Conservation (phyloP, 2,888 invertebrate genomes). For the Trileptium ribeirensis region DNA sequence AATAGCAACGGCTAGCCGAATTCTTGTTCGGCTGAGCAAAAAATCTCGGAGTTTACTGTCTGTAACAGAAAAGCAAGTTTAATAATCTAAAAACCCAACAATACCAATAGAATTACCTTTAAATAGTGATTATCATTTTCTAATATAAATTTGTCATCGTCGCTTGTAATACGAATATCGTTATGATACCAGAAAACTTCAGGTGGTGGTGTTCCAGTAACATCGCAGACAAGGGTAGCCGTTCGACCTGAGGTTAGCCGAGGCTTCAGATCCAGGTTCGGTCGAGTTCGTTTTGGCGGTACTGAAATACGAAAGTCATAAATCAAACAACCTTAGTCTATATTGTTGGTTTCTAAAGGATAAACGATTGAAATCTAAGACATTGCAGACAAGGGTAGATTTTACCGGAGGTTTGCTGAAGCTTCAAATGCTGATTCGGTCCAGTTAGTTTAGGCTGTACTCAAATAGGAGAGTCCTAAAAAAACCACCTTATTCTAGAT, state of each 20-base stretch:
- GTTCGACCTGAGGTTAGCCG: constrained; percentile 57
- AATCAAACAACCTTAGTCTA: no score
- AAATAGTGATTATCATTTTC: neutral
- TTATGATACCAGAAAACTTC: constrained; percentile 55
- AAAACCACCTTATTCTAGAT: no score
- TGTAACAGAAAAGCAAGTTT: neutral
- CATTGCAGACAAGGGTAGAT: no score
- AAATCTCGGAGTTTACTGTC: no score
- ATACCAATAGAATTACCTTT: neutral
- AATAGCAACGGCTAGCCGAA: no score
- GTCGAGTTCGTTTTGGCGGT: constrained; percentile 52
- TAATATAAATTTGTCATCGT: neutral
- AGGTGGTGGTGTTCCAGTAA: constrained; percentile 58
- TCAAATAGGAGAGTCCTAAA: no score
- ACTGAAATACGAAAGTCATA: constrained; percentile 45
- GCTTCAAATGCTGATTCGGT: no score
- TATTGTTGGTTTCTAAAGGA: no score
- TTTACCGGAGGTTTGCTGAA: no score
- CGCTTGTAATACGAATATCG: neutral
- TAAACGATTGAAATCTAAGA: no score
- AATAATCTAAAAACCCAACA: neutral
- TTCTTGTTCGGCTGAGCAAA: no score
- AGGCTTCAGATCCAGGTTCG: constrained; percentile 44
- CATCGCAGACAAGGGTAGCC: constrained; percentile 58
- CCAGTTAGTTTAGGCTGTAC: no score